Evolutionary conservation across 1,140 invertebrate genomes (phyloP).

Genomic region (Linepithema humile): DNA sequence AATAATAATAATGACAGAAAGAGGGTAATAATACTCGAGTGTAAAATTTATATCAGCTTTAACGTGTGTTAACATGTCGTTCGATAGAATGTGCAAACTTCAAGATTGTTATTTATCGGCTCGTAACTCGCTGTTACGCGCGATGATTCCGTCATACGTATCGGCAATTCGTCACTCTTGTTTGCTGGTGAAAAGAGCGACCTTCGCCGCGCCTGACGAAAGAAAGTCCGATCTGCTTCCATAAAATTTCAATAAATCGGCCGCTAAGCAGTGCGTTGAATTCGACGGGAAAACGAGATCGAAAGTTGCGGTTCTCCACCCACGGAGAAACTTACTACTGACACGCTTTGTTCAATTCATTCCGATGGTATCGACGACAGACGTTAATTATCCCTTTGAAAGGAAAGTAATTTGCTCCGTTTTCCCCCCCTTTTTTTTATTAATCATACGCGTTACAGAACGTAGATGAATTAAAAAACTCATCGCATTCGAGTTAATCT

Average conservation of each 20-base stretch:
- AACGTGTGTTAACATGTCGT: background rate
- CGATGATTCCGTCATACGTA: background rate
- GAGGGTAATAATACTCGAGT: background rate
- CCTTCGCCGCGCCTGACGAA: slow-evolving; percentile 57
- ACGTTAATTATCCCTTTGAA: slow-evolving; percentile 32
- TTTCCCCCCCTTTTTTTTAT: background rate
- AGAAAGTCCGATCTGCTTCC: slow-evolving; percentile 70
- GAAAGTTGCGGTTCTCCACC: slow-evolving; percentile 49
- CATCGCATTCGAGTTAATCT: too few species aligned
- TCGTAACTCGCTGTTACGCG: background rate
- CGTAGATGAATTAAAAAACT: background rate
- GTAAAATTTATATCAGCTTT: background rate
- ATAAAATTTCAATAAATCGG: slow-evolving; percentile 72
- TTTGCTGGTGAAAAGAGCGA: slow-evolving; percentile 67
- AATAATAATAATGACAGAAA: background rate
- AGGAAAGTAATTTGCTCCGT: slow-evolving; percentile 17
- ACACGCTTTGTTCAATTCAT: slow-evolving; percentile 51
- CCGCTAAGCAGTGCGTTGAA: slow-evolving; percentile 70
- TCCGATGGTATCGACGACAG: slow-evolving; percentile 27
- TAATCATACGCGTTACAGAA: background rate
- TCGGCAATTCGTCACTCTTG: background rate
- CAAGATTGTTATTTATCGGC: background rate
- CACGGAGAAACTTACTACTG: slow-evolving; percentile 41
- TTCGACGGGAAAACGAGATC: slow-evolving; percentile 56
- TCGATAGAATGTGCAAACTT: background rate